A percentile compares a stretch with the other conserved stretches of the same genome.
phyloP scores from a whole-genome alignment of 2,113 vertebrate genomes.

The Lota lota region DNA sequence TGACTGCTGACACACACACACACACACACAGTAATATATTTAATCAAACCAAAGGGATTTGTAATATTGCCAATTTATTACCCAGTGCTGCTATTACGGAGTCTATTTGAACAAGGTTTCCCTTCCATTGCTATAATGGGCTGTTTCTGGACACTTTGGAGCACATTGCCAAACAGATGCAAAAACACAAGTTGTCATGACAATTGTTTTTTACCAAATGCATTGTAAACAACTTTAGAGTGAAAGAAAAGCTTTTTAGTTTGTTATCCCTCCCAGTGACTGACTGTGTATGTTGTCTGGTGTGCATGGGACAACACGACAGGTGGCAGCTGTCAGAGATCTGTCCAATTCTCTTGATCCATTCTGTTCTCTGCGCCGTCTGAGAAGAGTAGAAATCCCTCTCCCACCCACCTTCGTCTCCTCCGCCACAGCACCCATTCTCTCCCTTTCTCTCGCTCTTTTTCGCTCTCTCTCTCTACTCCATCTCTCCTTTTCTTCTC shows the following conservation, averaged over 20 bases:
- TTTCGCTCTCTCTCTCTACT: constrained; percentile 18
- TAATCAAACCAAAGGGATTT: neutral
- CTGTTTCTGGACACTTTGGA: neutral
- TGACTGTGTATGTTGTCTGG: constrained; percentile 26
- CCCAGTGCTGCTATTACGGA: neutral
- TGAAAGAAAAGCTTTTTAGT: neutral
- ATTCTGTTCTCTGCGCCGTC: constrained; percentile 40
- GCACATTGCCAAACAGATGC: neutral
- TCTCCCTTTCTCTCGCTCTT: constrained; percentile 34
- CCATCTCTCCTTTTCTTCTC: constrained; percentile 14
- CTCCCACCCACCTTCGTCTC: neutral
- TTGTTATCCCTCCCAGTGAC: constrained; percentile 18
- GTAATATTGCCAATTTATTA: no score
- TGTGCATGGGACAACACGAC: constrained; percentile 39
- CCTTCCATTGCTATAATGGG: neutral
- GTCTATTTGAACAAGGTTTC: neutral
- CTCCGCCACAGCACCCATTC: constrained; percentile 30
- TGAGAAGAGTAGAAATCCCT: neutral
- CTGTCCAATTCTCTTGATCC: constrained; percentile 3
- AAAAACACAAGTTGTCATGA: neutral
- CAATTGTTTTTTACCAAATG: neutral
- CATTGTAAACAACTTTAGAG: neutral
- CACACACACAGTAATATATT: neutral
- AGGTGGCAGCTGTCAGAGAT: constrained; percentile 52
- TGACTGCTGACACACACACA: neutral